Evolutionary conservation across 2,797 vertebrate species (phyloP).

Genomic region (Garrulus glandarius): DNA sequence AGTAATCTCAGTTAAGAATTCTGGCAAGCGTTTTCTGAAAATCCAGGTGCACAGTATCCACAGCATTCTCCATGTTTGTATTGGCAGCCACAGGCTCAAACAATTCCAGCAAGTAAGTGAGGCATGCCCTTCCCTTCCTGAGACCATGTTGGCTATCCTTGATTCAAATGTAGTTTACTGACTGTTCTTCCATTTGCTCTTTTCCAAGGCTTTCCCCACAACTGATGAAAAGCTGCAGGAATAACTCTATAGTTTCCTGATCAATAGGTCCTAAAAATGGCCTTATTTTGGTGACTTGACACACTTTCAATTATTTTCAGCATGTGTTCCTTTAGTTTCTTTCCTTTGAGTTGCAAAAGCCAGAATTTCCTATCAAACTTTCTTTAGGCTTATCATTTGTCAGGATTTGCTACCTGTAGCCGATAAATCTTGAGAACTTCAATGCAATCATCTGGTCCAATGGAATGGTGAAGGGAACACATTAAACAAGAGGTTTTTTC

Average conservation of each 20-base stretch:
- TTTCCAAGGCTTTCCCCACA: slow-evolving; percentile 38
- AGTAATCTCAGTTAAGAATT: slow-evolving; percentile 37
- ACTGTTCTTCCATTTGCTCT: not conserved
- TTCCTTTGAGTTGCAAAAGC: not conserved
- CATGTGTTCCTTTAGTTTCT: not conserved
- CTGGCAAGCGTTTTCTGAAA: slow-evolving; percentile 26
- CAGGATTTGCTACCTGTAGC: not conserved
- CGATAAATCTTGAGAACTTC: not conserved
- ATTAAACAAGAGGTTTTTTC: not conserved
- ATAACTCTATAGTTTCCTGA: slow-evolving; percentile 14
- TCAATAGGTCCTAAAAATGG: slow-evolving; percentile 18
- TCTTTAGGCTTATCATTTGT: not conserved
- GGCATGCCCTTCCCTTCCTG: slow-evolving; percentile 55
- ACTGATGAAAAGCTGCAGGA: not conserved
- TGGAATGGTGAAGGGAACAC: not conserved
- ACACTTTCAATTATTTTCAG: not conserved
- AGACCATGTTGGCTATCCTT: slow-evolving; percentile 12
- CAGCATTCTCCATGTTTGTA: not conserved
- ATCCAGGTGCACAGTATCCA: not conserved
- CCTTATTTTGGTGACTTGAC: not conserved
- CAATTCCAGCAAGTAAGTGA: slow-evolving; percentile 32
- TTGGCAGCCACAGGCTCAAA: slow-evolving; percentile 34
- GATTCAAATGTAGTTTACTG: slow-evolving; percentile 45
- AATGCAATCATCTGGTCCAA: not conserved
- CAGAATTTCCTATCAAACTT: not conserved